Conservation (phyloP, 2,113 vertebrate species). For the Polyodon spathula region DNA sequence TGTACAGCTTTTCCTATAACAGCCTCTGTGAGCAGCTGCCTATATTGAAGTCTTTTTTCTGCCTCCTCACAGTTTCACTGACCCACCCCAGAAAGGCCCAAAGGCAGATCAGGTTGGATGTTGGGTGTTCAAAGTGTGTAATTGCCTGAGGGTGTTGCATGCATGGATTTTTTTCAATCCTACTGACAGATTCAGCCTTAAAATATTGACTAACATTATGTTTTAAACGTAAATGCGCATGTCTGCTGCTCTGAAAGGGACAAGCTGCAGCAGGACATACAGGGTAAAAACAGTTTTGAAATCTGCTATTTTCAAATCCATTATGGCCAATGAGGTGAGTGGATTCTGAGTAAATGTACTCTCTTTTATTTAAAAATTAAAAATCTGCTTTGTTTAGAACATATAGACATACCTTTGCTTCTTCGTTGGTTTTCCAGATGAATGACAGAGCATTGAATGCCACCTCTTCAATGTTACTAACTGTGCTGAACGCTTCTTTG, state of each 20-base stretch:
- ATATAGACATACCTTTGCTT: slow-evolving; percentile 76
- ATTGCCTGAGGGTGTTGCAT: slow-evolving; percentile 58
- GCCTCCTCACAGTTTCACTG: slow-evolving; percentile 6
- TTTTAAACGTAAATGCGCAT: no score
- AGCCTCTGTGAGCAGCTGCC: slow-evolving; percentile 17
- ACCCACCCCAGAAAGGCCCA: background rate
- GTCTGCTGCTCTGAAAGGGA: no score
- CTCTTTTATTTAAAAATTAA: background rate
- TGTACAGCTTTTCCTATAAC: background rate
- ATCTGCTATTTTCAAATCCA: no score
- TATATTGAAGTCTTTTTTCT: slow-evolving; percentile 14
- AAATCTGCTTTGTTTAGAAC: background rate
- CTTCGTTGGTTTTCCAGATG: slow-evolving; percentile 83
- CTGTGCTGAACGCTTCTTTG: slow-evolving; percentile 89
- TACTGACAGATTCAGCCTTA: slow-evolving; percentile 23
- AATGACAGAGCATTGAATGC: slow-evolving; percentile 93
- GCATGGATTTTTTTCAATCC: slow-evolving; percentile 67
- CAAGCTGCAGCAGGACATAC: no score
- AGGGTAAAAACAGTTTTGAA: no score
- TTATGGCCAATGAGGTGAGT: no score
- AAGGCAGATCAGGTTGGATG: slow-evolving; percentile 18
- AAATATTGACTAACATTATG: background rate
- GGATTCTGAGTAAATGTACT: background rate
- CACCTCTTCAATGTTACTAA: slow-evolving; percentile 84
- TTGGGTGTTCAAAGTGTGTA: slow-evolving; percentile 31